Conservation (phyloP, 1,140 invertebrate species). For the Aporrectodea caliginosa region DNA sequence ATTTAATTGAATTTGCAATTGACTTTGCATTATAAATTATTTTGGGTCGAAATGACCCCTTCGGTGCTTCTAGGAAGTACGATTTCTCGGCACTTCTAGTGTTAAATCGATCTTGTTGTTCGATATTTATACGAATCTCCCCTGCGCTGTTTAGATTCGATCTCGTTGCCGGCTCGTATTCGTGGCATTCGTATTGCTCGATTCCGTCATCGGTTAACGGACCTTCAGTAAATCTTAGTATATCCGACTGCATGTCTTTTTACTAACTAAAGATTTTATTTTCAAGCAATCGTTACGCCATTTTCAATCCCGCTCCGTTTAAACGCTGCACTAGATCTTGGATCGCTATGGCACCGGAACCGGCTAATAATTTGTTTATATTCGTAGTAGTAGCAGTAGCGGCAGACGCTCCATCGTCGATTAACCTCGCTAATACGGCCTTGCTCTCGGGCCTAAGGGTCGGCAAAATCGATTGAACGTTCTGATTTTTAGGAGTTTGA, state of each 20-base stretch:
- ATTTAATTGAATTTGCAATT: not conserved
- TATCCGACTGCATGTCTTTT: not conserved
- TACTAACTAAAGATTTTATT: not conserved
- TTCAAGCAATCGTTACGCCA: not conserved
- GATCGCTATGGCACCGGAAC: not conserved
- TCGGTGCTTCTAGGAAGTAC: too few species aligned
- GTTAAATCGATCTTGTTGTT: slow-evolving; percentile 6
- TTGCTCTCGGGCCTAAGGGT: too few species aligned
- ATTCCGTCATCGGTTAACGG: slow-evolving; percentile 1
- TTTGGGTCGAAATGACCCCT: too few species aligned
- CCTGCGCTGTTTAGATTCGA: slow-evolving; percentile 6
- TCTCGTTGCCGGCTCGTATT: slow-evolving; percentile 8
- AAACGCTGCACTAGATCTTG: not conserved
- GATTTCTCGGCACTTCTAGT: too few species aligned
- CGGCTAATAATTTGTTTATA: not conserved
- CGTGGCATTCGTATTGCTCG: not conserved
- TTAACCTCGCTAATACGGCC: too few species aligned
- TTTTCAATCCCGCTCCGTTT: not conserved
- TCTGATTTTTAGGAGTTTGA: too few species aligned
- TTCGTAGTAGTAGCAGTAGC: not conserved
- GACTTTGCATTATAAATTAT: too few species aligned
- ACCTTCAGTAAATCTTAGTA: not conserved
- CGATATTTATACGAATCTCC: slow-evolving; percentile 9
- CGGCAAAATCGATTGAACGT: too few species aligned
- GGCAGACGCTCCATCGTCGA: too few species aligned